Base-by-base conservation (phyloP, 2,113 vertebrate species). In the Hemibagrus wyckioides region DNA sequence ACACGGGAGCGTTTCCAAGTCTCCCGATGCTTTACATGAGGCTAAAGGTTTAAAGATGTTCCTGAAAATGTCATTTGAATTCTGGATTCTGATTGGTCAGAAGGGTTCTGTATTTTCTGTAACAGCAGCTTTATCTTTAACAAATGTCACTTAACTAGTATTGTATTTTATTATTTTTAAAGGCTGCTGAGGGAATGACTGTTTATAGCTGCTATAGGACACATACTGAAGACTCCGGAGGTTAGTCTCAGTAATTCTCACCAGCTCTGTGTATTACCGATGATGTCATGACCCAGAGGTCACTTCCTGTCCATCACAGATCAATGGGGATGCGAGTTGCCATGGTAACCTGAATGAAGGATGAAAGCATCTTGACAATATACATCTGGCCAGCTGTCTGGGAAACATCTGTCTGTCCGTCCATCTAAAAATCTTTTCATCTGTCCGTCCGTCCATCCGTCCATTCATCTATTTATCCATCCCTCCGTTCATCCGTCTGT, bases 291-390 rank as follows among this genome's bases (percentile, higher is more conserved):
- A 71, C 83, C 88, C 71, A 63, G 85, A 81, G 89, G 79, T 87
- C 85, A 79, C 77, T 79, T 69, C 71, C 61, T 81, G 85, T 85
- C 87, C 83, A 83, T 89, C 89, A 87, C 57, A 33, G 80, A 87
- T 85, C 79, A 80, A 76, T 77, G 82, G 80, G 76, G 56, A 87
- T 23, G 63, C 25, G 33, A 50, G 90, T 90, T 89, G 83, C 84
- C 88, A 83, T 79, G 84, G 61, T 28, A 89, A 90, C 80, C 36
- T 54, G 48, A 85, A 69, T 85, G 69, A 85, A 33, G 52, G 52
- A 57, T 57, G 57, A 79, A 81, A 71, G 84, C 30, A 63, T 48
- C 28, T 77, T 77, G 75, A 77, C n/a, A 63, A 30, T 44, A 19
- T 39, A 84, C 44, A 39, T 61, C 59, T 82, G 41, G 41, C 39